phyloP scores from a whole-genome alignment of 2,888 invertebrate genomes.

The Troilus luridus region DNA sequence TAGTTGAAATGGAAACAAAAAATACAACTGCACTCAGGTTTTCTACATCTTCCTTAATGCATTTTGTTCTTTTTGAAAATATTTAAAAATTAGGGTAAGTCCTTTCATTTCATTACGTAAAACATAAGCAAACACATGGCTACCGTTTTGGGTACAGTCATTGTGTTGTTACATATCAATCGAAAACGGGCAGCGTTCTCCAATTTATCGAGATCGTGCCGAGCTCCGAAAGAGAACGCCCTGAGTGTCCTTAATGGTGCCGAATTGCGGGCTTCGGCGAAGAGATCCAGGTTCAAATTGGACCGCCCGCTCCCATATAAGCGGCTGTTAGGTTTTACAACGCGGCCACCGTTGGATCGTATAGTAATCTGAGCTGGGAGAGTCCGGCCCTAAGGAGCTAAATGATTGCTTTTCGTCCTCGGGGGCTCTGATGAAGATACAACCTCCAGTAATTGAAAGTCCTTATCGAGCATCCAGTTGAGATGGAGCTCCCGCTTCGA shows the following conservation, averaged over 20 bases:
- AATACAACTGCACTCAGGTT: too few species aligned
- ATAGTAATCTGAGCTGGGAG: not conserved
- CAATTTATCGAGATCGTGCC: not conserved
- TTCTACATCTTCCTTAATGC: too few species aligned
- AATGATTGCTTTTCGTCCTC: conserved; percentile 18
- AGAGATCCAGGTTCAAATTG: not conserved
- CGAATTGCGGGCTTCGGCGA: not conserved
- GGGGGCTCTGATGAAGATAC: not conserved
- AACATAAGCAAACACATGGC: too few species aligned
- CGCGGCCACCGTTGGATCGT: not conserved
- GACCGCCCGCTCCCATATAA: conserved; percentile 7
- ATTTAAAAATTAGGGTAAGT: too few species aligned
- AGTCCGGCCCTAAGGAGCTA: not conserved
- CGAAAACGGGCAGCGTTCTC: not conserved
- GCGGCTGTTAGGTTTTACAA: conserved; percentile 5
- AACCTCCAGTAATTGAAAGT: conserved; percentile 27
- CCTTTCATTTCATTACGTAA: too few species aligned
- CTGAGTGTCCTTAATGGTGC: not conserved
- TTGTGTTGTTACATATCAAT: not conserved
- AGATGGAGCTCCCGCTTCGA: not conserved
- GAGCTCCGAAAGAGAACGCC: not conserved
- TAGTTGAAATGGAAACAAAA: too few species aligned
- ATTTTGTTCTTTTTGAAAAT: too few species aligned
- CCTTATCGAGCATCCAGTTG: conserved; percentile 5
- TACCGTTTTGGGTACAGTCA: not conserved